Evolutionary conservation across 2,113 vertebrate species (phyloP).

Genomic region (Cygnus buccinator): DNA sequence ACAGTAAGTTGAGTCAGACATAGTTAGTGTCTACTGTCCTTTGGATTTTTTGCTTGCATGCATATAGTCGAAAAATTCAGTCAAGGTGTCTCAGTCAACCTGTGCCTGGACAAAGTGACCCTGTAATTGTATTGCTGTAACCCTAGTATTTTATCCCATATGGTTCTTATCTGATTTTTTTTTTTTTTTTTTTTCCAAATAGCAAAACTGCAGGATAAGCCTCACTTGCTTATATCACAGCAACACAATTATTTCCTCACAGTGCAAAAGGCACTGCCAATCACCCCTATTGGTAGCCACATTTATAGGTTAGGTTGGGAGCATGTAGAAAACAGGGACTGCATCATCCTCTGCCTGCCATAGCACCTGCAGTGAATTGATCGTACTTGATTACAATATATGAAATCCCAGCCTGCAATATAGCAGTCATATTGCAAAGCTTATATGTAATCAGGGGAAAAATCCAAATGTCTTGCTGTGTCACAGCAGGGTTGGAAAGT

Average conservation of each 20-base stretch:
- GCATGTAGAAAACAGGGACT: neutral
- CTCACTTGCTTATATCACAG: conserved; percentile 26
- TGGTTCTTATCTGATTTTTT: neutral
- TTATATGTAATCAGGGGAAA: conserved; percentile 43
- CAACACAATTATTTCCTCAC: conserved; percentile 25
- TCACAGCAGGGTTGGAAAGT: conserved; percentile 23
- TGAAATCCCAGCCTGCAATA: conserved; percentile 42
- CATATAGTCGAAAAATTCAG: neutral
- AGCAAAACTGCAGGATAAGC: conserved; percentile 33
- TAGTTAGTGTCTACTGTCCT: neutral
- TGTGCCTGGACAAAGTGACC: neutral
- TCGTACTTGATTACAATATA: conserved; percentile 64
- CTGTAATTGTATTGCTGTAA: neutral
- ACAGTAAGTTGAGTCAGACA: neutral
- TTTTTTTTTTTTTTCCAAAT: neutral
- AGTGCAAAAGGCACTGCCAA: conserved; percentile 23
- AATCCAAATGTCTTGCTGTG: conserved; percentile 24
- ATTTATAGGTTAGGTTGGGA: conserved; percentile 22
- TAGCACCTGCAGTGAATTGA: conserved; percentile 53
- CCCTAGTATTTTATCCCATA: conserved; percentile 27
- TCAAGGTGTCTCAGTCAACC: neutral
- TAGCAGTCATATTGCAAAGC: conserved; percentile 15
- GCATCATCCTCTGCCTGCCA: neutral
- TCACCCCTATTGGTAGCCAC: neutral
- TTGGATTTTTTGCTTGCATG: neutral